Percentiles rank a stretch among this genome's conserved stretches.
These are phyloP conservation scores for Smutsia temminckii DNA, from an alignment of 2,797 vertebrate genomes.

Conservation along the genomic window DNA sequence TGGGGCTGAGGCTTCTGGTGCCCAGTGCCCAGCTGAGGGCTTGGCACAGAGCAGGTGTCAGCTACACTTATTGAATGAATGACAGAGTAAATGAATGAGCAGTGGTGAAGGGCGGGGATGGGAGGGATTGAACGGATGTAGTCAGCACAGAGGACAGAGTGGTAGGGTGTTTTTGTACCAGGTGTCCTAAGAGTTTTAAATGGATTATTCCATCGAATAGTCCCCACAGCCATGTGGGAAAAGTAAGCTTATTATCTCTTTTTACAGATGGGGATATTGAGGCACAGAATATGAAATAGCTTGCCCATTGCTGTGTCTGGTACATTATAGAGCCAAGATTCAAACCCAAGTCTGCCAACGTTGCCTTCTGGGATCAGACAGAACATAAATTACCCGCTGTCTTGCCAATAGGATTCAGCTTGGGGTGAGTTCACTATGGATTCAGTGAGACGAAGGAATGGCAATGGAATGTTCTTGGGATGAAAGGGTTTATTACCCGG, in stretches of 20 bases:
- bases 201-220: rapidly evolving
- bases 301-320: neutral
- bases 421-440: no score
- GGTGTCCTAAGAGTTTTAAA: neutral
- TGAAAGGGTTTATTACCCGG: no score
- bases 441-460: no score
- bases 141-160: neutral
- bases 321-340: neutral
- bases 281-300: no score
- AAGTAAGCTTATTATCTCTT: neutral
- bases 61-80: neutral
- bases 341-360: neutral
- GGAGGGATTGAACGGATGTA: rapidly evolving
- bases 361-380: neutral
- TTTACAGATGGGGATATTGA: neutral
- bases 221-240: neutral
- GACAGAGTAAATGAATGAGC: neutral
- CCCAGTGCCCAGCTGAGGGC: neutral
- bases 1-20: neutral
- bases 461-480: no score
- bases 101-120: no score
- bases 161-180: neutral
- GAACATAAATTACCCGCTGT: neutral
- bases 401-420: no score
- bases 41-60: neutral